Evolutionary conservation across 37 sponge, comb jelly and placozoan genomes (phyloP), one percentile per base, ranked within the genome.

Genomic region (Agelas oroides): DNA sequence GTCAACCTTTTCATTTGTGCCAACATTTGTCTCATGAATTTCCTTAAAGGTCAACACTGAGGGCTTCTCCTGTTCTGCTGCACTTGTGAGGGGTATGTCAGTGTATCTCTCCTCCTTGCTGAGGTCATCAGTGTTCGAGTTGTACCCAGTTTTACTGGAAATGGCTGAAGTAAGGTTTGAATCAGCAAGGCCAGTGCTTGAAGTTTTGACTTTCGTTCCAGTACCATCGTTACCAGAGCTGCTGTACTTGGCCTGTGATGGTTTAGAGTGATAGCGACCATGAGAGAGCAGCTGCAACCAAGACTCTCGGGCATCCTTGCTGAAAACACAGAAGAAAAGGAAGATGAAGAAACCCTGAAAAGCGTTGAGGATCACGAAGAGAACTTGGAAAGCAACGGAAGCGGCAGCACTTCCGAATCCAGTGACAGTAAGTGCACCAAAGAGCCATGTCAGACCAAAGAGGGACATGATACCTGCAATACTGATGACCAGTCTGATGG

Each of bases 391-490:
- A 52, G 68, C 20, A 25, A 52, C 12, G 13, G 34, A 24, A 3
- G 38, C 53, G 3, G 6, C 46, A 8, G 46, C 3, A 8, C 46
- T 8, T 46, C 46, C 46, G 8, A 46, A 46, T 65, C 35, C 60
- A 19, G 34, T 25, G 24, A 78, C n/a, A 25, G 64, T 78, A 1
- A 72, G 27, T n/a, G 54, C 54, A 2, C 64, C 64, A 78, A 37
- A 38, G 75, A 75, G 19, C 84, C 84, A 83, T 28, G 84, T 53
- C 66, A 83, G 84, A 21, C 84, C 84, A 35, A 74, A 74, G 54
- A 83, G 74, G 55, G 40, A 73, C 84, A 83, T 83, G 75, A 83
- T 33, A 27, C 84, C 84, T 52, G 35, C 40, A 41, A 81, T 81
- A 36, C 71, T 81, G 72, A 81, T 37, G 61, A 81, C 11, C 38